A percentile compares a stretch with the other conserved stretches of the same genome.
These are phyloP conservation scores for Falco peregrinus DNA, from an alignment of 2,797 vertebrate species.

Conservation along the genomic window DNA sequence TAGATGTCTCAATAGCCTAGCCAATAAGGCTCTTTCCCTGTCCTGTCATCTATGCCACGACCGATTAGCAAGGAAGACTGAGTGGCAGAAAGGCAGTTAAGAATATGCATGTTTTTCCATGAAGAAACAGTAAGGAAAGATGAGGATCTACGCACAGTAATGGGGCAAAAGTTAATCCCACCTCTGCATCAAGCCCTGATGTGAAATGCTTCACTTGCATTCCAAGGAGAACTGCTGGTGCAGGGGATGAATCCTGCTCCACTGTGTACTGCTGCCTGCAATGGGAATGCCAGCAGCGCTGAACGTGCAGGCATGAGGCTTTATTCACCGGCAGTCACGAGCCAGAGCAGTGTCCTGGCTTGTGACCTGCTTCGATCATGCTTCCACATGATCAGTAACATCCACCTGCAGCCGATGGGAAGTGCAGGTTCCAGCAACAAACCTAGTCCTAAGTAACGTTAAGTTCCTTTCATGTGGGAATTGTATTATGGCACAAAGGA, in stretches of 20 bases:
- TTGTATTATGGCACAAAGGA: background rate
- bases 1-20: background rate
- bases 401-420: background rate
- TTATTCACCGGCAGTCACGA: background rate
- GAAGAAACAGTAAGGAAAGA: background rate
- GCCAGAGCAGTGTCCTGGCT: background rate
- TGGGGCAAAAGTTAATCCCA: background rate
- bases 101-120: background rate
- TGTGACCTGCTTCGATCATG: background rate
- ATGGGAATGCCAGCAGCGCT: background rate
- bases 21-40: background rate
- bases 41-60: background rate
- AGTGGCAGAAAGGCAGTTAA: background rate
- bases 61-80: background rate
- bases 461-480: background rate
- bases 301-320: background rate
- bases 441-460: fast-evolving
- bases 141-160: background rate
- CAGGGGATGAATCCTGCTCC: background rate
- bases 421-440: background rate
- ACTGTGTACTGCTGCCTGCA: background rate
- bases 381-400: background rate
- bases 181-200: background rate
- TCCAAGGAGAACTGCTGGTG: background rate
- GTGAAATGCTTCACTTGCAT: background rate